Conservation (phyloP, 2,888 invertebrate species). For the Drosophila pegasa region DNA sequence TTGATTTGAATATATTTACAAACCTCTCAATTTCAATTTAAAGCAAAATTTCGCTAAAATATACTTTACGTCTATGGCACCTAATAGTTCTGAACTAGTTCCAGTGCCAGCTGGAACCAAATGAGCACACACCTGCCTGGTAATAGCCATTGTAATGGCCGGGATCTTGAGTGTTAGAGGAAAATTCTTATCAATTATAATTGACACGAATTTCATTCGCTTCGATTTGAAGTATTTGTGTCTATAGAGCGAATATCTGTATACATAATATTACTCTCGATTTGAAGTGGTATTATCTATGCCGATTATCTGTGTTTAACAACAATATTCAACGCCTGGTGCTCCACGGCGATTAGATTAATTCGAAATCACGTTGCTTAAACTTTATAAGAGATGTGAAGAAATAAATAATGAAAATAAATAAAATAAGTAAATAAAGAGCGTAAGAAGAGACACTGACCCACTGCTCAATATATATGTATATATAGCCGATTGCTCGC, state of each 20-base stretch:
- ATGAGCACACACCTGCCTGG: neutral
- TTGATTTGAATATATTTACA: too few relatives aligned
- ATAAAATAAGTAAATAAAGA: neutral
- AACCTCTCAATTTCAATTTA: too few relatives aligned
- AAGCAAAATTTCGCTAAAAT: too few relatives aligned
- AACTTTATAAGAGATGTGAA: constrained; percentile 22
- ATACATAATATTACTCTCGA: constrained; percentile 18
- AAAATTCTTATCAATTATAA: constrained; percentile 27
- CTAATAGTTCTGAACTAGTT: neutral
- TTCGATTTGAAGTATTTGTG: constrained; percentile 30
- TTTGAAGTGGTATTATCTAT: constrained; percentile 55
- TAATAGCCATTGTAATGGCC: constrained; percentile 18
- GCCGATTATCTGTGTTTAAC: constrained; percentile 38
- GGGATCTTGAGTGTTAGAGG: constrained; percentile 30
- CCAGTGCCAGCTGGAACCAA: constrained; percentile 1
- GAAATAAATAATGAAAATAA: constrained; percentile 12
- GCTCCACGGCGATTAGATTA: constrained; percentile 47
- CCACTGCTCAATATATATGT: constrained; percentile 9
- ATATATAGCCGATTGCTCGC: constrained; percentile 17
- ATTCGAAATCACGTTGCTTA: constrained; percentile 21
- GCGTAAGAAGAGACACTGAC: constrained; percentile 19
- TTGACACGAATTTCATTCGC: constrained; percentile 39
- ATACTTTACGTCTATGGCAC: neutral
- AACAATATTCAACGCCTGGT: constrained; percentile 14
- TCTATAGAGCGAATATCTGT: constrained; percentile 42